Evolutionary conservation across 2,888 invertebrate species (phyloP).

Genomic region (Phaedon cochleariae): DNA sequence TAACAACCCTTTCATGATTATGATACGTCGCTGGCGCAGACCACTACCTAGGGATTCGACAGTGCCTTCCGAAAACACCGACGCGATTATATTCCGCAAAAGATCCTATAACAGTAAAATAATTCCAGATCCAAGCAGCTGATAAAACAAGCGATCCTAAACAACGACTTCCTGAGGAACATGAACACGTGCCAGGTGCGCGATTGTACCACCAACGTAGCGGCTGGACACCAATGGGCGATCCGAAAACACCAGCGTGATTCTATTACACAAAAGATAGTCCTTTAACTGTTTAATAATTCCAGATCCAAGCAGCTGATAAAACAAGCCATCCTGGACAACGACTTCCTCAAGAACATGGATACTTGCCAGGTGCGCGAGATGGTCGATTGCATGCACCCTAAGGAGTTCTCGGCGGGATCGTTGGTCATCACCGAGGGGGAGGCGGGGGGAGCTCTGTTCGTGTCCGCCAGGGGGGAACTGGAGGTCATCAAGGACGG

Average conservation of each 20-base stretch:
- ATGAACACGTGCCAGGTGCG: conserved; percentile 70
- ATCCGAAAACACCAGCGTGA: too few species aligned
- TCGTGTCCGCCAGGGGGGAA: conserved; percentile 73
- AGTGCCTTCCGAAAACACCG: too few species aligned
- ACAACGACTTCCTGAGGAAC: conserved; percentile 74
- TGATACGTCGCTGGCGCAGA: too few species aligned
- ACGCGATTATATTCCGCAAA: too few species aligned
- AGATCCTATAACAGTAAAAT: neutral
- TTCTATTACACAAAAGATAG: too few species aligned
- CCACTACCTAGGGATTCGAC: too few species aligned
- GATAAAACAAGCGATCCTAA: conserved; percentile 72
- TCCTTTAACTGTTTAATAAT: conserved; percentile 23
- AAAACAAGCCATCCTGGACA: conserved; percentile 72
- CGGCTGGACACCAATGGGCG: too few species aligned
- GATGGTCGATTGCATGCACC: conserved; percentile 74
- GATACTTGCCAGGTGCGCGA: conserved; percentile 71
- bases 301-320: conserved; percentile 71
- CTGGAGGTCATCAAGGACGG: conserved; percentile 74
- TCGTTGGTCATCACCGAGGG: conserved; percentile 70
- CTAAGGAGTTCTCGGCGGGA: conserved; percentile 64
- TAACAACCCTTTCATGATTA: too few species aligned
- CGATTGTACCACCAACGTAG: too few species aligned
- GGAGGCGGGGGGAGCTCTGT: conserved; percentile 70
- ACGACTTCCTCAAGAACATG: conserved; percentile 73
- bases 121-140: conserved; percentile 69